Evolutionary conservation across 2,888 invertebrate species (phyloP).

Genomic region (Dryadula phaetusa): DNA sequence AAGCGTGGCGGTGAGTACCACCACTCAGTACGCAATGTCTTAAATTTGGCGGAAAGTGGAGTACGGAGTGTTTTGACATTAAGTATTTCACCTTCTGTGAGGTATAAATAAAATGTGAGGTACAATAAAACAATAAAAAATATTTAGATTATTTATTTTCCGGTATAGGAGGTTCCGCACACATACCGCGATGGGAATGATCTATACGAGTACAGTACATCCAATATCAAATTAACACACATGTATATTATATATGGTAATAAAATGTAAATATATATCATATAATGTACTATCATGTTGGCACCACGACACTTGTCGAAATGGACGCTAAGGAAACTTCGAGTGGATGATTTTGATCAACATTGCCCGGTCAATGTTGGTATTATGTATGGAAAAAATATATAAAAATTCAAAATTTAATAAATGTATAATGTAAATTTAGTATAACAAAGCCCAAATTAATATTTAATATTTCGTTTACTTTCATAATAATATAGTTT

Average conservation of each 20-base stretch:
- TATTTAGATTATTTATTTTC: slow-evolving; percentile 73
- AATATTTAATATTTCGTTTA: too few relatives aligned
- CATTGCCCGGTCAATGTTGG: slow-evolving; percentile 6
- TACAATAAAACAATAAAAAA: slow-evolving; percentile 51
- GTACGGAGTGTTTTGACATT: too few relatives aligned
- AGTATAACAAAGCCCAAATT: too few relatives aligned
- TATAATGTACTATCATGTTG: slow-evolving; percentile 70
- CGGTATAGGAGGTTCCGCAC: slow-evolving; percentile 77
- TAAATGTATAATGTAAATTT: too few relatives aligned
- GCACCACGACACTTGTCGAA: slow-evolving; percentile 69
- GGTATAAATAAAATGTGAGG: too few relatives aligned
- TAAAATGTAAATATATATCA: slow-evolving; percentile 76
- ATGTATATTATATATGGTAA: slow-evolving; percentile 62
- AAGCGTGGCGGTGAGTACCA: too few relatives aligned
- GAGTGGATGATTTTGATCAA: slow-evolving; percentile 35
- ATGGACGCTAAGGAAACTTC: slow-evolving; percentile 64
- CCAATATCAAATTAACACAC: slow-evolving; percentile 80
- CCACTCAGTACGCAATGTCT: too few relatives aligned
- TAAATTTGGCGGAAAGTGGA: too few relatives aligned
- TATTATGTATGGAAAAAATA: background rate
- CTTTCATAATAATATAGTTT: too few relatives aligned
- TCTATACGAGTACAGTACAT: slow-evolving; percentile 72
- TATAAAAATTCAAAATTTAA: too few relatives aligned
- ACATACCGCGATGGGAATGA: slow-evolving; percentile 74
- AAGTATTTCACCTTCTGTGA: too few relatives aligned